Base-by-base conservation (phyloP, 2,113 vertebrate species). In the Oxyura jamaicensis region DNA sequence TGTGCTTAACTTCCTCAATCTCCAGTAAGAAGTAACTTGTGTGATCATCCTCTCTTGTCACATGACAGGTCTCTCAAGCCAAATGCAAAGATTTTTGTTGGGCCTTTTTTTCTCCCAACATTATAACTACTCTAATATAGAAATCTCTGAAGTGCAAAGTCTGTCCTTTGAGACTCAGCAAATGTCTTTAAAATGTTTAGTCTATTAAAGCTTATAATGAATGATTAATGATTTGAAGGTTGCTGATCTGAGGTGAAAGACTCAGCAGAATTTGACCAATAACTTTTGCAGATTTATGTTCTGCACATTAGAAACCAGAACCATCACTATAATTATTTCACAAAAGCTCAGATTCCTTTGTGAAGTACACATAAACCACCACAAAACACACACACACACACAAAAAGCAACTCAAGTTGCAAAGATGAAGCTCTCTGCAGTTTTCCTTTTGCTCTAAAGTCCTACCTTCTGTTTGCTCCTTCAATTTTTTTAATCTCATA, bases 221-320 rank as follows among this genome's bases (percentile, higher is more conserved):
- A 69, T 95, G 95, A 96, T 94, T 94, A 96, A 96, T 93, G 93
- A 92, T 72, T 77, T 92, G 90, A 93, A 81, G 74, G 58, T 44
- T 92, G 83, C 80, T 95, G 86, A 84, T 93, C 41, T 58, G 79
- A 91, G 65, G 60, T 92, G 80, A 78, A 97, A 89, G 83, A 87
- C 73, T 97, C 88, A 92, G 80, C 73, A 95, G 69, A 93, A 91
- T 76, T 92, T 87, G n/a, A 58, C 58, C 69, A 79, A 93, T 58
- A 71, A 31, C 69, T 94, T 96, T 95, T 91, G 53, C 86, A 96
- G 85, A 93, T 96, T 92, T 87, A 87, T 92, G 35, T 65, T 36
- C 41, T 79, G 31, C n/a, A 8, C 53, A 35, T 68, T 78, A 78
- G 80, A 92, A 94, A 90, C n/a, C 53, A 91, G 60, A 94, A 71